Percentiles rank a stretch among this genome's conserved stretches.
Evolutionary conservation across 2,888 invertebrate genomes (phyloP).

Genomic region (Orthosia incerta): DNA sequence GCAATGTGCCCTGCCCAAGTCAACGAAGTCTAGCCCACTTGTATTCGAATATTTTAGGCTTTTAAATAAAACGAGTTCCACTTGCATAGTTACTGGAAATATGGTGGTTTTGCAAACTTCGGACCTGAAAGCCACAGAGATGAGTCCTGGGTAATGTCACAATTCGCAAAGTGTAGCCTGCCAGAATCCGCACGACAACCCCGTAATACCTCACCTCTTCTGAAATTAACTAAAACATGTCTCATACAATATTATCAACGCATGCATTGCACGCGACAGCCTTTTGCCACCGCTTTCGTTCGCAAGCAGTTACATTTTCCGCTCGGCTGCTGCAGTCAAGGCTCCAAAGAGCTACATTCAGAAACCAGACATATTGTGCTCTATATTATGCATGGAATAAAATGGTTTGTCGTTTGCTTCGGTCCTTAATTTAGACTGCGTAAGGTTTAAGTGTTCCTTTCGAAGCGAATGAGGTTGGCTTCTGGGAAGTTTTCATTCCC

Average conservation of each 20-base stretch:
- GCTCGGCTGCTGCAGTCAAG: constrained; percentile 57
- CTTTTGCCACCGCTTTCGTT: constrained; percentile 70
- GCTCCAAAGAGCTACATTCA: constrained; percentile 51
- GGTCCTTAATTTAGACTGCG: constrained; percentile 15
- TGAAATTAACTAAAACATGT: constrained; percentile 52
- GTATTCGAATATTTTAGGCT: not conserved
- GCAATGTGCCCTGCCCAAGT: no score
- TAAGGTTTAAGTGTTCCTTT: not conserved
- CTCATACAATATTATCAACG: constrained; percentile 41
- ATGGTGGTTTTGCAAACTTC: not conserved
- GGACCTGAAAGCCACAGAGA: not conserved
- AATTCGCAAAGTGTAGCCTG: not conserved
- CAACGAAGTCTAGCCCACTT: no score
- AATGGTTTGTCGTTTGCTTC: constrained; percentile 31
- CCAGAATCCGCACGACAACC: not conserved
- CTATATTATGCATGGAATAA: constrained; percentile 15
- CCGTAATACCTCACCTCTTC: constrained; percentile 28
- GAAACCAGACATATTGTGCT: constrained; percentile 46
- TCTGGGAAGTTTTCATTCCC: not conserved
- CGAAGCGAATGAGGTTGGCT: not conserved
- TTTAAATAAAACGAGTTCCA: not conserved
- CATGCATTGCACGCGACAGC: constrained; percentile 63
- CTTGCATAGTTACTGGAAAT: not conserved
- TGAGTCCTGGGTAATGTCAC: not conserved
- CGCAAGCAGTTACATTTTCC: constrained; percentile 69